Percentiles rank a stretch among this genome's conserved stretches.
These are phyloP conservation scores for Mesitornis unicolor DNA, from an alignment of 2,113 vertebrate species.

Conservation along the genomic window DNA sequence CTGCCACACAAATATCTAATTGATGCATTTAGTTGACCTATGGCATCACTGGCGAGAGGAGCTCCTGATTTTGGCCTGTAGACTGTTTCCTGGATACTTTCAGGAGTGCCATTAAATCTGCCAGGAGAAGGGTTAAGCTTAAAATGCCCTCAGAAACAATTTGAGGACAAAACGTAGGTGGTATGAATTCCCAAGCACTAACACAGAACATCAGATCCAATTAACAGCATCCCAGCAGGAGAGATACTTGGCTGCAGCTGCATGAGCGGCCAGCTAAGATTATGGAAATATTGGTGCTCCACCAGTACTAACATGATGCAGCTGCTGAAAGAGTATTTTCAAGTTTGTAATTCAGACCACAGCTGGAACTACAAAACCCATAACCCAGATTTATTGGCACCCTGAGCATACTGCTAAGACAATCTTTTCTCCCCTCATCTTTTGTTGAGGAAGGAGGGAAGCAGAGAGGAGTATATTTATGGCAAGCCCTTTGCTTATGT, in stretches of 20 bases:
- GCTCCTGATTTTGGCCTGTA: neutral
- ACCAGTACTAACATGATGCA: neutral
- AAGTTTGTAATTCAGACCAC: neutral
- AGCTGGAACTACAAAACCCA: neutral
- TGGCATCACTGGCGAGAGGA: fast-evolving
- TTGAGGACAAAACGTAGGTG: neutral
- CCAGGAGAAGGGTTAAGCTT: neutral
- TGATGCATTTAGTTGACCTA: neutral
- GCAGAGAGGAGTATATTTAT: neutral
- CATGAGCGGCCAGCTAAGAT: neutral
- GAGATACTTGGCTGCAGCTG: neutral
- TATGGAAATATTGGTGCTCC: neutral
- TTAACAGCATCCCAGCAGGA: neutral
- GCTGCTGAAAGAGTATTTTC: neutral
- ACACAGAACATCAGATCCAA: neutral
- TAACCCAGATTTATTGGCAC: neutral
- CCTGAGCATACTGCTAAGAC: neutral
- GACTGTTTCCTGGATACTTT: neutral
- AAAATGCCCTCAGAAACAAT: neutral
- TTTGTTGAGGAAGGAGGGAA: neutral
- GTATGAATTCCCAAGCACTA: neutral
- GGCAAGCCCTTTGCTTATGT: neutral
- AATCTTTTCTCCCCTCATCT: neutral
- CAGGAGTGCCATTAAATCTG: neutral
- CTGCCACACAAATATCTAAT: neutral